Base-by-base conservation (phyloP, 2,888 invertebrate genomes). In the Hydraecia micacea region DNA sequence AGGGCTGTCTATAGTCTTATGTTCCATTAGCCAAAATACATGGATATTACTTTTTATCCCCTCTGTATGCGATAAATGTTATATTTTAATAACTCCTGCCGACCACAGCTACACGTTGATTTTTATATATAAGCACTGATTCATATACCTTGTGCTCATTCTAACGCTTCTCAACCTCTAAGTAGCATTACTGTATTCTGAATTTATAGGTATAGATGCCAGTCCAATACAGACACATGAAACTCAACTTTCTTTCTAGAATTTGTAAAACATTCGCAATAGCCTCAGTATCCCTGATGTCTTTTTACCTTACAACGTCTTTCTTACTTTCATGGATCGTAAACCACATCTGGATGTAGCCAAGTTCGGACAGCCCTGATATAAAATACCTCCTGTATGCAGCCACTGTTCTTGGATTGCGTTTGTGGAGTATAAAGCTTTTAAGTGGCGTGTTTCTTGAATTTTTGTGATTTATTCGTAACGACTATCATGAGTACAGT, bases 361-460 rank as follows among this genome's bases (percentile, higher is more conserved):
- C n/a, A 58, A 4, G n/a, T 73, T 25, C 0, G 39, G 62, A n/a
- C 80, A 81, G 21, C 81, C 85, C 80, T 81, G 66, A n/a, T 67
- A 52, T 71, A 58, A 66, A 52, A 65, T 68, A 82, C 42, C 73
- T 62, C 25, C 58, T 76, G 32, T 67, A 52, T 75, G 39, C 71
- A 65, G 39, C 28, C 36, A 58, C 75, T 73, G 74, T 74, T 63
- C 63, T 67, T 28, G 66, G 39, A 63, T 84, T 82, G 58, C 65
- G 68, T 75, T 72, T 81, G 81, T 62, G 42, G 42, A 73, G 58
- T 25, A 58, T 73, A 81, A 36, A 82, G 83, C 71, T 79, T 62
- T 62, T 68, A 86, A 86, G 77, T 79, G 87, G 80, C 68, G 32
- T 70, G 62, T 86, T 86, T 46, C 79, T 71, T 71, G 84, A 42